Evolutionary conservation across 1,140 invertebrate species (phyloP), one percentile per base, ranked within the genome.

Genomic region (Lucilia cuprina): DNA sequence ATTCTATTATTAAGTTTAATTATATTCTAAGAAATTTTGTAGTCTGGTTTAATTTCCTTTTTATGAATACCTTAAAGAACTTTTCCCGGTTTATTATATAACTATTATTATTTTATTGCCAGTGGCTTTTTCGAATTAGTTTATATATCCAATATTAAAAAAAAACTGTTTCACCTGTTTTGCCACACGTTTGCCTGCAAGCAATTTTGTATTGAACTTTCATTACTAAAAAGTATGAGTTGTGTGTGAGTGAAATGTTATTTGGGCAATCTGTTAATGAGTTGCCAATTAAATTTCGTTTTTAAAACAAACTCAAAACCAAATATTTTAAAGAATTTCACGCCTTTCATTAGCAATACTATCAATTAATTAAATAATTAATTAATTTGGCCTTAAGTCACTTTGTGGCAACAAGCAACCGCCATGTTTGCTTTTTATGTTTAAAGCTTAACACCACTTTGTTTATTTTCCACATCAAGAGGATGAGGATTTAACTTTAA

Each of bases 341-440:
- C 21, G 65, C 65, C 65, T 70, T 70, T 70, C 65, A 70, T 21
- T 70, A 70, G 21, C 65, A 70, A 21, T 70, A 21, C 21, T 21
- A 70, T 70, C 65, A 70, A 70, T 70, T 70, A 70, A 70, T 70
- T 70, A 70, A 30, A 70, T n/a, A 70, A 70, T 21, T 70, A 70
- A 70, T 70, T 70, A 70, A 70, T 70, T 70, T 70, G 21, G n/a
- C 65, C 9, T 70, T 21, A 70, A 21, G 5, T n/a, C 17, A 19
- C 21, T 70, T 10, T 21, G 7, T 21, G 19, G n/a, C 1, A 70
- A 70, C 65, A 70, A 21, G 65, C 21, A 70, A 70, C 65, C 21
- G 55, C 55, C 55, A 70, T 21, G 65, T 70, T 70, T 70, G 65
- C 55, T 21, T 21, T 25, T 70, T 70, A 21, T 70, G 21, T 70